Evolutionary conservation across 2,113 vertebrate genomes (phyloP), one percentile per base, ranked within the genome.

Genomic region (Alouatta palliata): DNA sequence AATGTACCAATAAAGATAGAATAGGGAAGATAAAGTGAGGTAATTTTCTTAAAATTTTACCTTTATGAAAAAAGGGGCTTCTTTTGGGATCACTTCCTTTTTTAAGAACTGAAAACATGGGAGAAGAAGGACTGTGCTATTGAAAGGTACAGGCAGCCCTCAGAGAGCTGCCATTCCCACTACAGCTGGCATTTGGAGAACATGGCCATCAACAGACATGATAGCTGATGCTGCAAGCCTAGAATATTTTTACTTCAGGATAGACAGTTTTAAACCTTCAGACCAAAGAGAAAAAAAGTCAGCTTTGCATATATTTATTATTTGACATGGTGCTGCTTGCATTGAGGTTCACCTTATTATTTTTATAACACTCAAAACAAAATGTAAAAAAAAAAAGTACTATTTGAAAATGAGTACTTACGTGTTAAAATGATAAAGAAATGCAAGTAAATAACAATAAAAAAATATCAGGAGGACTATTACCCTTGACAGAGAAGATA

Each of bases 291-390:
- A 35, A 8, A 35, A 8, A 30, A 40, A 8, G 47, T 32, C 32
- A 88, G 16, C 37, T 85, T 86, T 97, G 81, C 45, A 19, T 94
- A 23, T 93, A 93, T 97, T 95, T 93, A 23, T 25, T 25, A 11
- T 80, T 87, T 45, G n/a, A 54, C 7, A n/a, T 76, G 13, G 25
- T 64, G 25, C 6, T 82, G 37, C 19, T 88, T 75, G 54, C 56
- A 76, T 49, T 94, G 54, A 8, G 20, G 35, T 66, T 58, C 23
- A 58, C 23, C 52, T 52, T 17, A 16, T 54, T 52, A 73, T 56
- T 91, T 61, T n/a, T 25, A 12, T 70, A 64, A 73, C 25, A 94
- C 35, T 73, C 54, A 52, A 70, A 37, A n/a, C 2, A 80, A 27
- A 23, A 45, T 5, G 23, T 2, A 52, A 17, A 56, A 66, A 47